A percentile compares a stretch with the other conserved stretches of the same genome.
These are phyloP conservation scores for Aromia moschata DNA, from an alignment of 2,888 invertebrate genomes.

Conservation along the genomic window DNA sequence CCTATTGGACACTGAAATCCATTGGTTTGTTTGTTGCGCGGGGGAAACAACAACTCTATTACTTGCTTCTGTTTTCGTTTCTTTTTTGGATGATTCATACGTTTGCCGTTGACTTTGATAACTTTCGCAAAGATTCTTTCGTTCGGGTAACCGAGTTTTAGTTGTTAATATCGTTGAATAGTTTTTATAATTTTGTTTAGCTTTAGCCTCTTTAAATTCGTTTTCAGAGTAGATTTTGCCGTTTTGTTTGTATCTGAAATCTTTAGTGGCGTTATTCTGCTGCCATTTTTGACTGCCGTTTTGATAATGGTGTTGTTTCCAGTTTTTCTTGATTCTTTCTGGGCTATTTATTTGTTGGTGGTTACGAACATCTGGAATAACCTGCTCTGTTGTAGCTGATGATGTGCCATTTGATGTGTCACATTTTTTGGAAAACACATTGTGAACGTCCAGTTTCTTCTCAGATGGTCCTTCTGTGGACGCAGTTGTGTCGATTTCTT, in stretches of 20 bases:
- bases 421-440: not conserved
- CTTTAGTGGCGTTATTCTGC: constrained; percentile 26
- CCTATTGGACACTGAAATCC: constrained; percentile 60
- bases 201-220: constrained; percentile 5
- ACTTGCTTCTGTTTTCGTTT: constrained; percentile 9
- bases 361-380: constrained; percentile 3
- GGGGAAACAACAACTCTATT: not conserved
- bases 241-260: constrained; percentile 23
- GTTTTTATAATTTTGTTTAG: constrained; percentile 31
- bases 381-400: constrained; percentile 1
- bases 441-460: constrained; percentile 5
- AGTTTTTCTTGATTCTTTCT: constrained; percentile 38
- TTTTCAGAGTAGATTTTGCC: constrained; percentile 8
- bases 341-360: constrained; percentile 28
- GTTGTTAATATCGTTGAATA: constrained; percentile 36
- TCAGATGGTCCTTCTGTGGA: not conserved
- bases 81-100: not conserved
- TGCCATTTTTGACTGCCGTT: constrained; percentile 34
- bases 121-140: not conserved
- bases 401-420: not conserved
- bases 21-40: constrained; percentile 50
- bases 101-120: no score
- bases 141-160: not conserved
- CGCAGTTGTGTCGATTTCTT: not conserved
- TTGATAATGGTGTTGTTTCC: constrained; percentile 39